Evolutionary conservation across 2,888 invertebrate genomes (phyloP), one percentile per base, ranked within the genome.

Genomic region (Tiliacea citrago): DNA sequence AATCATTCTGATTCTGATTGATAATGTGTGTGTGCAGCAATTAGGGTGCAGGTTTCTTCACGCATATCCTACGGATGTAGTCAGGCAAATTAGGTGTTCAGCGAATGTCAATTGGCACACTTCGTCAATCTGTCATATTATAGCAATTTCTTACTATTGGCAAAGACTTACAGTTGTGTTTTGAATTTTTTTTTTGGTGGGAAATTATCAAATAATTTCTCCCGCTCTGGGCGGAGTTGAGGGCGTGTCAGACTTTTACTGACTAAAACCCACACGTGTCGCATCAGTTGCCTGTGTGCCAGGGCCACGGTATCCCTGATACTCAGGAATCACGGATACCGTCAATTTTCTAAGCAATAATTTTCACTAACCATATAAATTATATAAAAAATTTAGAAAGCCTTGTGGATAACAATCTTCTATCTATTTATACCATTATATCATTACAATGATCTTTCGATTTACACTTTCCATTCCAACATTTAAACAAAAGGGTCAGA

Each of bases 401-500:
- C 6, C 39, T 18, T 18, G 10, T n/a, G 10, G 53, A 47, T 68
- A 53, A 10, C 10, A 76, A 61, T 77, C 51, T 60, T 47, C 8
- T 24, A 45, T 47, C 8, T 24, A 45, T 3, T 39, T 63, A n/a
- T 3, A 57, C 42, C 18, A 53, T 67, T 53, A 16, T 60, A 60
- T 60, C 73, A 69, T 63, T 62, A 57, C 16, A 51, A 35, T 55
- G 79, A 73, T 67, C 66, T 79, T 66, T 29, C 29, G 29, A 29
- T 29, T 29, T 66, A 24, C 49, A 55, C 66, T 78, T 73, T 51
- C 79, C 24, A n/a, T 53, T 68, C 58, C 29, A 73, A 78, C 45
- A 68, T 79, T 51, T n/a, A 74, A 79, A 80, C 75, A 79, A 79
- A 66, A 66, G 65, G 79, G 29, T 62, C 55, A 29, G n/a, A 29